Evolutionary conservation across 2,797 vertebrate genomes (phyloP).

Genomic region (Champsocephalus esox): DNA sequence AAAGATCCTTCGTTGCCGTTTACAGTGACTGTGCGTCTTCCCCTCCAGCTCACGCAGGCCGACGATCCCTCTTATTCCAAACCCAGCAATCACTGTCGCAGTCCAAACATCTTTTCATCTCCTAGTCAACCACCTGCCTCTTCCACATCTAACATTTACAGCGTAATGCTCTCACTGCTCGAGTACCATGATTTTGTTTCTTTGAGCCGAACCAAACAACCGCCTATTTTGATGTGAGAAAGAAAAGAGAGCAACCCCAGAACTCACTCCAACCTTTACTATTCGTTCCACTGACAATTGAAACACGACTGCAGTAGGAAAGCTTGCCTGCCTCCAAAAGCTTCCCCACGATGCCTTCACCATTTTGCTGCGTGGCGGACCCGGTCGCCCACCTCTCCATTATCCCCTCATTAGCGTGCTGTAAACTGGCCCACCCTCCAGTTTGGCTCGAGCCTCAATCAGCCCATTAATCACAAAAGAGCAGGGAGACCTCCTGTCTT

Average conservation of each 20-base stretch:
- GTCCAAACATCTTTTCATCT: conserved; percentile 31
- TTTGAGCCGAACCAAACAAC: conserved; percentile 28
- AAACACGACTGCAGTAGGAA: neutral
- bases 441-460: conserved; percentile 74
- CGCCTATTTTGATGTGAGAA: conserved; percentile 7
- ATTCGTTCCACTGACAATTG: conserved; percentile 32
- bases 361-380: conserved; percentile 55
- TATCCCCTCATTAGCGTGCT: conserved; percentile 78
- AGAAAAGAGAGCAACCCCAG: conserved; percentile 4
- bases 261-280: conserved; percentile 6
- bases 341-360: conserved; percentile 20
- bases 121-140: conserved; percentile 25
- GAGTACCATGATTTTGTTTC: conserved; percentile 14
- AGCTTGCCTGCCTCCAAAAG: conserved; percentile 22
- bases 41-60: conserved; percentile 4
- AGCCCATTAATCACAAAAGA: conserved; percentile 76
- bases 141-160: conserved; percentile 23
- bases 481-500: conserved; percentile 75
- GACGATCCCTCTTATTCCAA: conserved; percentile 23
- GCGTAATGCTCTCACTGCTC: conserved; percentile 15
- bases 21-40: neutral
- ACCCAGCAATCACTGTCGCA: conserved; percentile 38
- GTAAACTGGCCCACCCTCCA: conserved; percentile 72
- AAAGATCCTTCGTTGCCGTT: neutral
- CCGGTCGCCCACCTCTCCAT: conserved; percentile 72